These are phyloP conservation scores for Silurus asotus DNA, from an alignment of 2,113 vertebrate genomes.

Conservation along the genomic window DNA sequence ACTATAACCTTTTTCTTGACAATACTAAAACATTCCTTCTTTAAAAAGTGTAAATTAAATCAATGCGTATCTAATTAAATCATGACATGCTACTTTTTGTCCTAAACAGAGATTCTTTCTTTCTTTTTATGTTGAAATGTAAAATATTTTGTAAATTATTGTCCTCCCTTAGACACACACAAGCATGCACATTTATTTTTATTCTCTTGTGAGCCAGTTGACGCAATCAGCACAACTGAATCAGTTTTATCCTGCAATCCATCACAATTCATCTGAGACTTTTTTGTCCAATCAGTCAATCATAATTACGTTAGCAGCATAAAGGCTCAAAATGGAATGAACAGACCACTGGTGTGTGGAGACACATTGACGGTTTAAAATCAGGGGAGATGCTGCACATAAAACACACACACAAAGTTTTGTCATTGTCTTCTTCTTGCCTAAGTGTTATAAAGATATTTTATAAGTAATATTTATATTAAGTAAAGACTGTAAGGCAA, in stretches of 20 bases:
- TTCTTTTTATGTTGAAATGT: too few species aligned
- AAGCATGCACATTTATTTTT: neutral
- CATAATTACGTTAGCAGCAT: conserved; percentile 8
- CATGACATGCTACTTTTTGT: too few species aligned
- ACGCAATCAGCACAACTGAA: neutral
- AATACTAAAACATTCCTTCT: too few species aligned
- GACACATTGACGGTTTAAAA: conserved; percentile 29
- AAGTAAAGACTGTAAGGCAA: neutral
- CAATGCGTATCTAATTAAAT: too few species aligned
- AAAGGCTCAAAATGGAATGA: conserved; percentile 21
- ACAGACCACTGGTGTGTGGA: conserved; percentile 24
- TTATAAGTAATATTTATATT: too few species aligned
- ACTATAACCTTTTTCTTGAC: too few species aligned
- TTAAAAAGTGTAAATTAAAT: neutral
- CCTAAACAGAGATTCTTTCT: too few species aligned
- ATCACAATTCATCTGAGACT: conserved; percentile 1
- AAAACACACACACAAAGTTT: neutral
- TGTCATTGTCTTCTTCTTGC: neutral
- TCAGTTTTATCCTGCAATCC: conserved; percentile 16
- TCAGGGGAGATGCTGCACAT: neutral
- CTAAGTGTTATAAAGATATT: conserved; percentile 40
- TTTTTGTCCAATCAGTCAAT: conserved; percentile 10
- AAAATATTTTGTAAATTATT: too few species aligned
- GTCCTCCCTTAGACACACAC: too few species aligned
- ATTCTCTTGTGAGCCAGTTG: neutral